Evolutionary conservation across 2,797 vertebrate species (phyloP).

Genomic region (Eutrigla gurnardus): DNA sequence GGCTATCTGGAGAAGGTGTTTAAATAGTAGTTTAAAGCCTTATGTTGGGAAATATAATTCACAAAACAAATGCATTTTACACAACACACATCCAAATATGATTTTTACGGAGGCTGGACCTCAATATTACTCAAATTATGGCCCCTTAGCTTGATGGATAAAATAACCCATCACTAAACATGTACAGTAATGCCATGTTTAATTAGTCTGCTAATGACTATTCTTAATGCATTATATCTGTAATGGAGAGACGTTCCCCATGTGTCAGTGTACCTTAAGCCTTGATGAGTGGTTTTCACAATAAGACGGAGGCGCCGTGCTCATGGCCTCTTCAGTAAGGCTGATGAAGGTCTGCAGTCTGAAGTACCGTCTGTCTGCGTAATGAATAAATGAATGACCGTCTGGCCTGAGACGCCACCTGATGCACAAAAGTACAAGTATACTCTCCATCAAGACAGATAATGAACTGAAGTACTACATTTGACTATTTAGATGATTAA

Average conservation of each 20-base stretch:
- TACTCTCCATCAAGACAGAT: not conserved
- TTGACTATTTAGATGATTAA: not conserved
- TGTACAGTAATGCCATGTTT: not conserved
- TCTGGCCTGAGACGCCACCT: slow-evolving; percentile 26
- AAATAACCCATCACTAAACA: slow-evolving; percentile 22
- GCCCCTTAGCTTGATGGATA: not conserved
- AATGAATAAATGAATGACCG: slow-evolving; percentile 40
- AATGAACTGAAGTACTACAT: not conserved
- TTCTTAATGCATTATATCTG: slow-evolving; percentile 6
- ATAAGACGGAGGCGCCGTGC: slow-evolving; percentile 16
- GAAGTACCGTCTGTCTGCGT: slow-evolving; percentile 61
- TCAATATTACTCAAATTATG: not conserved
- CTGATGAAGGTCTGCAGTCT: slow-evolving; percentile 66
- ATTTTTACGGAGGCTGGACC: not conserved
- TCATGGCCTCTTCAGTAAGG: slow-evolving; percentile 52
- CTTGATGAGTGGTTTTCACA: slow-evolving; percentile 45
- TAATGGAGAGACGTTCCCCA: slow-evolving; percentile 5
- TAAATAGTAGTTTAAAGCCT: not conserved
- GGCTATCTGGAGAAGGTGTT: no score
- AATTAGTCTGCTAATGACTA: slow-evolving; percentile 8
- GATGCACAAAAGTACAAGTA: slow-evolving; percentile 30
- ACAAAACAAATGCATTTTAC: not conserved
- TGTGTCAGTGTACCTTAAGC: slow-evolving; percentile 26
- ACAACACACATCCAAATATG: not conserved
- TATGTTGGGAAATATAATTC: not conserved